A percentile compares a stretch with the other conserved stretches of the same genome.
phyloP scores from a whole-genome alignment of 1,140 invertebrate species.

The Aphaenogaster ashmeadi region DNA sequence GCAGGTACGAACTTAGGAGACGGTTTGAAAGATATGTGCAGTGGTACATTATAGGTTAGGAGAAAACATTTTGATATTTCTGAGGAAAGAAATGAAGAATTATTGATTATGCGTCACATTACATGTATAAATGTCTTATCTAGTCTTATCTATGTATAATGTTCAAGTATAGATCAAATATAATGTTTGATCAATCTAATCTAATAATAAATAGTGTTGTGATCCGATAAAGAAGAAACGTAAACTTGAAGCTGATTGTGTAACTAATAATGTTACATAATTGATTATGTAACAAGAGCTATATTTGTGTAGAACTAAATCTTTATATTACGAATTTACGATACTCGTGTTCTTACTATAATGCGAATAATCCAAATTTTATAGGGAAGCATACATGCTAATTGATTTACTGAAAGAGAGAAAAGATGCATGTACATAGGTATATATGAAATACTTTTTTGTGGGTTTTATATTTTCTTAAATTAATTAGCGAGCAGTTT shows the following conservation, averaged over 20 bases:
- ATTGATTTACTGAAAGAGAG: background rate
- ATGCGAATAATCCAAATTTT: constrained; percentile 17
- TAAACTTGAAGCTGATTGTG: no score
- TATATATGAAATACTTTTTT: background rate
- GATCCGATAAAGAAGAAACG: background rate
- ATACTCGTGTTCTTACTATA: background rate
- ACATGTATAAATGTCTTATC: background rate
- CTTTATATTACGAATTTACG: background rate
- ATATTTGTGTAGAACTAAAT: background rate
- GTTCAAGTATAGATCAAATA: no score
- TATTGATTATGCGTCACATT: background rate
- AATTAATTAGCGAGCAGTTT: background rate
- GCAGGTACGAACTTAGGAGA: background rate
- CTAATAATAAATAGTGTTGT: background rate
- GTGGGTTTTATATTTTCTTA: background rate
- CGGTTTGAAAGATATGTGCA: background rate
- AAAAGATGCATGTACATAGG: background rate
- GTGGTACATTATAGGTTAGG: background rate
- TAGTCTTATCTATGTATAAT: no score
- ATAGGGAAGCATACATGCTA: background rate
- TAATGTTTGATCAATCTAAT: no score
- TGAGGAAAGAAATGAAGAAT: background rate
- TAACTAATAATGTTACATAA: no score
- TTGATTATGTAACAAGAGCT: no score
- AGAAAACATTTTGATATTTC: background rate